These are phyloP conservation scores for Hozukius guyotensis DNA, from an alignment of 2,797 vertebrate species.

Conservation along the genomic window DNA sequence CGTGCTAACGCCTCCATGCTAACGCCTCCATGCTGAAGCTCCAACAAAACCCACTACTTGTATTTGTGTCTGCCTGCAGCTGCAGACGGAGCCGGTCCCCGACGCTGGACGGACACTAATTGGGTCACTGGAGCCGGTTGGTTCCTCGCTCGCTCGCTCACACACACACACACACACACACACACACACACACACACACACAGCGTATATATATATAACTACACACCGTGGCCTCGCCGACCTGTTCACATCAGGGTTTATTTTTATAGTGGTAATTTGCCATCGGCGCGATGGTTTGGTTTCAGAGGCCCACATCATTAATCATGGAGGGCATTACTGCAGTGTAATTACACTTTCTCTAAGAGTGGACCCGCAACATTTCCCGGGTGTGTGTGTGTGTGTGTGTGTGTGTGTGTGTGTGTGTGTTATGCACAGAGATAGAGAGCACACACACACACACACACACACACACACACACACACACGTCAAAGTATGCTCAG, in stretches of 20 bases:
- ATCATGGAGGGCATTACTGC: constrained; percentile 79
- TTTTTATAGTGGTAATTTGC: constrained; percentile 84
- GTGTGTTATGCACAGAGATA: no score
- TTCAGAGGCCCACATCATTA: constrained; percentile 81
- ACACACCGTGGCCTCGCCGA: constrained; percentile 74
- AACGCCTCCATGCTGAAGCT: not conserved
- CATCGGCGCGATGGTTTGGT: constrained; percentile 74
- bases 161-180: no score
- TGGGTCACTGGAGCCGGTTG: constrained; percentile 76
- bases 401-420: no score
- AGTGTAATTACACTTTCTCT: constrained; percentile 80
- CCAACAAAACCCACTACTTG: not conserved
- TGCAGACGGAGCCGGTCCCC: constrained; percentile 27
- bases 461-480: constrained; percentile 13
- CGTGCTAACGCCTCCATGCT: no score
- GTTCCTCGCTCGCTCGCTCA: constrained; percentile 26
- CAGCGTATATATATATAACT: constrained; percentile 62
- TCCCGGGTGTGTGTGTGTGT: constrained; percentile 25
- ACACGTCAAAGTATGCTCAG: constrained; percentile 26
- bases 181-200: no score
- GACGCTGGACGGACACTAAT: constrained; percentile 65
- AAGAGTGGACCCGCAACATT: constrained; percentile 64
- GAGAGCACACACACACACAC: constrained; percentile 17
- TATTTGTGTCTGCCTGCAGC: not conserved
- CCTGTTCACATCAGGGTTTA: constrained; percentile 78